Percentiles rank a stretch among this genome's conserved stretches.
These are phyloP conservation scores for Venturia canescens DNA, from an alignment of 1,140 invertebrate genomes.

Conservation along the genomic window DNA sequence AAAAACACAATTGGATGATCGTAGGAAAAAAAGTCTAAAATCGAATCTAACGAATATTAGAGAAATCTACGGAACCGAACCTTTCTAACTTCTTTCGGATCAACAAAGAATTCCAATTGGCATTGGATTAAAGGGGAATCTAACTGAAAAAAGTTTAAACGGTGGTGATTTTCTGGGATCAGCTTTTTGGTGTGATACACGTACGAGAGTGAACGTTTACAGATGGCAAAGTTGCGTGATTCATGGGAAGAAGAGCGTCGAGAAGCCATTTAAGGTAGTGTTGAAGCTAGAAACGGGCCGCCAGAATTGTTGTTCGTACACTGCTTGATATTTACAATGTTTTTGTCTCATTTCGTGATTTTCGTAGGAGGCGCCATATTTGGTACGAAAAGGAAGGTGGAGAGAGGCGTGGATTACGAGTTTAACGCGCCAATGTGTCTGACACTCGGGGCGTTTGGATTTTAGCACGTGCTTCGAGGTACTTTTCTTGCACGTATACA, in stretches of 20 bases:
- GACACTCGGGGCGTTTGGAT: not conserved
- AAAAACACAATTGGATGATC: too few relatives aligned
- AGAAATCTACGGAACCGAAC: too few relatives aligned
- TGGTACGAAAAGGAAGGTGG: not conserved
- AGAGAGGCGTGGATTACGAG: conserved; percentile 24
- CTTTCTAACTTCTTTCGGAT: too few relatives aligned
- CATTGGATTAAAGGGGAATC: too few relatives aligned
- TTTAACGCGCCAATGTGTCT: conserved; percentile 28
- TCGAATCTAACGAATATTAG: too few relatives aligned
- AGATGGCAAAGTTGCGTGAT: not conserved
- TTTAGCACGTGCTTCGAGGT: conserved; percentile 33
- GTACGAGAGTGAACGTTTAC: not conserved
- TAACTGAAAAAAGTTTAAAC: too few relatives aligned
- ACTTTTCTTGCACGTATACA: conserved; percentile 2
- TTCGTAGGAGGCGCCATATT: conserved; percentile 4
- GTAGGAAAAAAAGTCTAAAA: too few relatives aligned
- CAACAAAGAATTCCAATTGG: too few relatives aligned
- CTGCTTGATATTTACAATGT: conserved; percentile 8
- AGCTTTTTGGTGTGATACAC: not conserved
- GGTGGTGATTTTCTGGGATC: not conserved
- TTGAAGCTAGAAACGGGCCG: not conserved
- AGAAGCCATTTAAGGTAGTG: conserved; percentile 23
- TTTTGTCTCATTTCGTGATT: not conserved
- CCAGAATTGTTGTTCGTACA: conserved; percentile 16
- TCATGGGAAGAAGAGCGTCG: conserved; percentile 17